Evolutionary conservation across 2,113 vertebrate species (phyloP), one percentile per base, ranked within the genome.

Genomic region (Poicephalus meyeri): DNA sequence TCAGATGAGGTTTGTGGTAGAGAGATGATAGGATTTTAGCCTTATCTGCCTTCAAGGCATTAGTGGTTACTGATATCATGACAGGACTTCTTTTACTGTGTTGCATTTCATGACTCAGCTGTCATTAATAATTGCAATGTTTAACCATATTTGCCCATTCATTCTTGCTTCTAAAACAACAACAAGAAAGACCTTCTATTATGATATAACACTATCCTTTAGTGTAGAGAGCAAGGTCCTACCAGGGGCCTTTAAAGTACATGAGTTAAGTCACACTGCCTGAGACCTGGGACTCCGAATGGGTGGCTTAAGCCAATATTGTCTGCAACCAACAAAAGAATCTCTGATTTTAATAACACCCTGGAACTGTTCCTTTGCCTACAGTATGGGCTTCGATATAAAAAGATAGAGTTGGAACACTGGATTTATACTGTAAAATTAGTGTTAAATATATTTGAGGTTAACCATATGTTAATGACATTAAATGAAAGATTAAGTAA

Each of bases 401-500:
- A 86, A 89, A 56, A 66, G 90, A 76, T 0, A 6, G 31, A 19
- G 6, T 41, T 87, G 53, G 69, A 92, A 86, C 12, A 29, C 15
- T 66, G 53, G 37, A 53, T 73, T 87, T 79, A 91, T 73, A 50
- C 53, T 82, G 49, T 91, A 87, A 91, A 92, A 91, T 25, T 81
- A 28, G 77, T 50, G 3, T 93, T 96, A 92, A 93, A 94, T 94
- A 61, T 77, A 63, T 94, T 93, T 87, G 77, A 92, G 66, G 77
- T 95, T 95, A 84, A 86, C 70, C 93, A 73, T 96, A 89, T 92
- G 96, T 80, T 94, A 96, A 93, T 94, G 88, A 87, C 70, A 96
- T 95, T 96, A 92, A 96, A 77, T 77, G 63, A 85, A 91, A 89
- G 65, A 81, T 35, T 47, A 25, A 84, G 19, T 50, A 88, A 95